phyloP scores from a whole-genome alignment of 2,113 vertebrate species.

The Gnathonemus echidnorhynchus region DNA sequence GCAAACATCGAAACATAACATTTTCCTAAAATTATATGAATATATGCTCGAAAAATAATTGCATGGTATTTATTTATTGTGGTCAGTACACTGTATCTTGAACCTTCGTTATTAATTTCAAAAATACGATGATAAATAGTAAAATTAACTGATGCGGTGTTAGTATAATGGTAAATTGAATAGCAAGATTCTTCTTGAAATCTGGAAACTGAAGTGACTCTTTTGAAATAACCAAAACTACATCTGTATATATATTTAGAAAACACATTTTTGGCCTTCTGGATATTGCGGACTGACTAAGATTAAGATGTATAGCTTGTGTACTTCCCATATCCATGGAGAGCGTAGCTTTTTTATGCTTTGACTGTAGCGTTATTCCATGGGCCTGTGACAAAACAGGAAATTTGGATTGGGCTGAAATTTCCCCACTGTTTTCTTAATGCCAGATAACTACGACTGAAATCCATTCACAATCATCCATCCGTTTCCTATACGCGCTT shows the following conservation, averaged over 20 bases:
- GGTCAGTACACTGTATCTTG: not conserved
- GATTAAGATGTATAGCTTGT: not conserved
- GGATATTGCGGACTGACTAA: not conserved
- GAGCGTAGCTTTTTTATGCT: not conserved
- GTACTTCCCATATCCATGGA: not conserved
- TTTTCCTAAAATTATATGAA: not conserved
- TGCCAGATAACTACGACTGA: not conserved
- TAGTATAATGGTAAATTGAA: not conserved
- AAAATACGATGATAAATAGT: not conserved
- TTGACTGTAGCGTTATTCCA: not conserved
- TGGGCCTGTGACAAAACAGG: not conserved
- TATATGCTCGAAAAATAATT: not conserved
- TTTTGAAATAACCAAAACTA: not conserved
- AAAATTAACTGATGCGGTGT: not conserved
- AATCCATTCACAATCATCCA: not conserved
- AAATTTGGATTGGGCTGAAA: not conserved
- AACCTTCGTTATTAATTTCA: not conserved
- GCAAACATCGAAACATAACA: not conserved
- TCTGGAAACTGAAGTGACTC: not conserved
- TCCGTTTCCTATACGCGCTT: not conserved
- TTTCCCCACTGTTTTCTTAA: not conserved
- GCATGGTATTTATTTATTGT: not conserved
- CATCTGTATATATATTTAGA: not conserved
- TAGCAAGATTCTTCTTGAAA: not conserved
- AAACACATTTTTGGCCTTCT: not conserved